A percentile compares a stretch with the other conserved stretches of the same genome.
Evolutionary conservation across 2,888 invertebrate species (phyloP).

Genomic region (Ctena decussata): DNA sequence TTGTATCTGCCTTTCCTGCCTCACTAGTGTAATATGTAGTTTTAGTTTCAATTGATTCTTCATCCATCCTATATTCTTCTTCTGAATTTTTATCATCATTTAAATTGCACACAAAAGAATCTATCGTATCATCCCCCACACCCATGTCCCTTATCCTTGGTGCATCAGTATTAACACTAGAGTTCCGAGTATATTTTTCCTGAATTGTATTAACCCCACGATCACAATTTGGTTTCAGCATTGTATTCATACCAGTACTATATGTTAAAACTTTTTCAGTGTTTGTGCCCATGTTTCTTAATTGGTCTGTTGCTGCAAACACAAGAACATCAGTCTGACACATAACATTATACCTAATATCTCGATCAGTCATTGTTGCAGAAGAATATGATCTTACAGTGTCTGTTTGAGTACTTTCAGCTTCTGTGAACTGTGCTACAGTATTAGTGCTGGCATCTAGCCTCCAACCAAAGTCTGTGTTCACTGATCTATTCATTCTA

Average conservation of each 20-base stretch:
- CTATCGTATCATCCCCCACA: conserved; percentile 68
- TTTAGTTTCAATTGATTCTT: conserved; percentile 64
- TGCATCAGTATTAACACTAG: conserved; percentile 60
- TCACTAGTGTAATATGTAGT: conserved; percentile 55
- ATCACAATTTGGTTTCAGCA: conserved; percentile 60
- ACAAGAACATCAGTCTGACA: conserved; percentile 80
- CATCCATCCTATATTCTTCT: conserved; percentile 66
- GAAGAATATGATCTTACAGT: conserved; percentile 67
- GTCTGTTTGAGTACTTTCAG: conserved; percentile 79
- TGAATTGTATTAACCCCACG: conserved; percentile 65
- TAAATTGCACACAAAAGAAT: conserved; percentile 69
- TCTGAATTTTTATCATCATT: conserved; percentile 64
- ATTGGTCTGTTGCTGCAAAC: conserved; percentile 73
- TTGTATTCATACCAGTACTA: conserved; percentile 76
- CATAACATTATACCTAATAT: conserved; percentile 42
- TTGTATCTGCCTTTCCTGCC: conserved; percentile 43
- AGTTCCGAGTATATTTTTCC: conserved; percentile 44
- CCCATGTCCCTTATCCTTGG: conserved; percentile 58
- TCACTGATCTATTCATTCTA: conserved; percentile 67
- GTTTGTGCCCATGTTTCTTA: conserved; percentile 72
- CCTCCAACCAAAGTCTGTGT: conserved; percentile 80
- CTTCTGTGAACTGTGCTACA: conserved; percentile 63
- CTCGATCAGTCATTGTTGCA: conserved; percentile 80
- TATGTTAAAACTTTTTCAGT: conserved; percentile 67
- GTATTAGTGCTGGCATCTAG: conserved; percentile 81